Conservation (phyloP, 2,113 vertebrate genomes). For the Callorhinus ursinus region DNA sequence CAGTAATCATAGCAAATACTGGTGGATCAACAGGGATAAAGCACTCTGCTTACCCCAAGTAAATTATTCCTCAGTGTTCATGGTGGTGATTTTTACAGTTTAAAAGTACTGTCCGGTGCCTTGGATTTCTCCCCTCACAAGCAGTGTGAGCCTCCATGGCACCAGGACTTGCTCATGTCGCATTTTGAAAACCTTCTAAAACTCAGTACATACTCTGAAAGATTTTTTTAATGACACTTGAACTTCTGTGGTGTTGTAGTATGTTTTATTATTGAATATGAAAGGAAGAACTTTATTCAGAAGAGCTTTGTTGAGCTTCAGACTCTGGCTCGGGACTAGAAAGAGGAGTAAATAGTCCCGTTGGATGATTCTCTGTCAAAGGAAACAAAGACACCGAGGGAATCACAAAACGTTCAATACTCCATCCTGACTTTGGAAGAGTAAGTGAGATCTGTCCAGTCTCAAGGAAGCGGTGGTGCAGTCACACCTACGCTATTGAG, state of each 20-base stretch:
- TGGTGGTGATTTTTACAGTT: background rate
- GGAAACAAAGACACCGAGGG: background rate
- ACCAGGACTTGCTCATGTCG: background rate
- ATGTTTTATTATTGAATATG: background rate
- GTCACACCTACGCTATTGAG: background rate
- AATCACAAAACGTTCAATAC: background rate
- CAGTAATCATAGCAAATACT: background rate
- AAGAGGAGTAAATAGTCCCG: background rate
- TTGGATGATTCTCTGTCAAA: background rate
- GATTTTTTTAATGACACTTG: conserved; percentile 27
- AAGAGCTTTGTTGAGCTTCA: background rate
- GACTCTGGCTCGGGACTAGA: background rate
- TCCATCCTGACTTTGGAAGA: background rate
- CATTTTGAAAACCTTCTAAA: conserved; percentile 32
- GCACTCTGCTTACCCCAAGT: background rate
- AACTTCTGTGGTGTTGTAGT: background rate
- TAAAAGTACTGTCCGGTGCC: background rate
- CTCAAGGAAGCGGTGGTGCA: background rate
- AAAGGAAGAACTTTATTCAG: background rate
- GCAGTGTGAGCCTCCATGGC: background rate
- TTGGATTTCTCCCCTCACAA: background rate
- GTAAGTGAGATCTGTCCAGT: background rate
- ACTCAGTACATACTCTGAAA: background rate
- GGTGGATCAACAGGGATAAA: background rate
- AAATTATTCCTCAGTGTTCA: background rate